Conservation (phyloP, 2,888 invertebrate species). For the Acanthosepion esculentum region DNA sequence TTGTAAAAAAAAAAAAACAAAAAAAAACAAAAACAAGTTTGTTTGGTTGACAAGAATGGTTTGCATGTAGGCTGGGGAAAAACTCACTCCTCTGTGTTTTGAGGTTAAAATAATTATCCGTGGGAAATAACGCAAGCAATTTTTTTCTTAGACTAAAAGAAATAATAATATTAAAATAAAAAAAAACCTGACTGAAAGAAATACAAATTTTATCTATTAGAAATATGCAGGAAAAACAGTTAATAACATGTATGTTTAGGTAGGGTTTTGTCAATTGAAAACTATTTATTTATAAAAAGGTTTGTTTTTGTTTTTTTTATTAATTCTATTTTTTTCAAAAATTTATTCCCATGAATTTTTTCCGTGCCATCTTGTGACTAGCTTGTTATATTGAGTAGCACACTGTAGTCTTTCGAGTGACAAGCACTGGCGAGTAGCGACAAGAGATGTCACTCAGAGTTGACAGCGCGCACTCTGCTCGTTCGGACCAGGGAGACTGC, state of each 20-base stretch:
- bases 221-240: not conserved
- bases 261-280: not conserved
- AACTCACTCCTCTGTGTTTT: too few species aligned
- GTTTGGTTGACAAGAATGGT: too few species aligned
- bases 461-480: not conserved
- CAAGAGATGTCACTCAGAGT: not conserved
- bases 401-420: not conserved
- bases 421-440: not conserved
- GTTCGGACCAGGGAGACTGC: not conserved
- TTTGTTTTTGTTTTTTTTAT: not conserved
- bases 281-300: not conserved
- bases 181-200: not conserved
- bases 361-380: not conserved
- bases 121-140: not conserved
- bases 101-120: not conserved
- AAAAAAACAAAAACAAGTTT: too few species aligned
- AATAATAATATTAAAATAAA: too few species aligned
- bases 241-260: not conserved
- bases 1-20: too few species aligned
- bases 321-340: not conserved
- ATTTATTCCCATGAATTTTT: not conserved
- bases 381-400: not conserved
- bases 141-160: not conserved
- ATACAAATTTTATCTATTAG: not conserved
- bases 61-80: too few species aligned